Base-by-base conservation (phyloP, 2,113 vertebrate genomes). In the Oreochromis tanganicae region DNA sequence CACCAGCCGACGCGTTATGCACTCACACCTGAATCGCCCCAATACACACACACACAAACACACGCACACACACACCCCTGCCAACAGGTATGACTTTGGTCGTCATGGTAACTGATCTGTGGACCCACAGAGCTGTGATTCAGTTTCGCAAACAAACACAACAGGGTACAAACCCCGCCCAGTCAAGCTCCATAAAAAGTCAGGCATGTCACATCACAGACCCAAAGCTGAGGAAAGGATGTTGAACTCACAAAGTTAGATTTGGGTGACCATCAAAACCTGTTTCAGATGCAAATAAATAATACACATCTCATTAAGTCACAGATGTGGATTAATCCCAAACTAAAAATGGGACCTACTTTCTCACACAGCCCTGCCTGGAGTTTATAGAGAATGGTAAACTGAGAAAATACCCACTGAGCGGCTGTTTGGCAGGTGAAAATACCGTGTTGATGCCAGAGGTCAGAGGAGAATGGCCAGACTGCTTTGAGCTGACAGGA, bases 41-140 rank as follows among this genome's bases (percentile, higher is more conserved):
- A 19, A 68, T 50, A 29, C 63, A 34, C 16, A 54, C 59, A 84
- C 19, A 57, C 16, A 48, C 59, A 34, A 54, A 32, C 66, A 41
- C 81, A 21, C 24, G 29, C 27, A 32, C 32, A 36, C n/a, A 41
- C 79, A 32, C 61, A 48, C 90, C 54, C 7, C 73, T 52, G 48
- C 84, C 61, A 21, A 87, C 82, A 87, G 87, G 85, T 83, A 82
- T 83, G 66, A 85, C 84, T 86, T 11, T 73, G 54, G 89, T 87
- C 27, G 66, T 81, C 85, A 79, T 85, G 85, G 85, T 84, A 83
- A 87, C 88, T 19, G 36, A 85, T 66, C 46, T 16, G 75, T 11
- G 52, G 50, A 38, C 86, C 84, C 52, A 27, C 83, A 73, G 81
- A 91, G 86, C 17, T 17, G 79, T 71, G 82, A 82, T 75, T 81